Conservation (phyloP, 2,113 vertebrate genomes). For the Gymnobelideus leadbeateri region DNA sequence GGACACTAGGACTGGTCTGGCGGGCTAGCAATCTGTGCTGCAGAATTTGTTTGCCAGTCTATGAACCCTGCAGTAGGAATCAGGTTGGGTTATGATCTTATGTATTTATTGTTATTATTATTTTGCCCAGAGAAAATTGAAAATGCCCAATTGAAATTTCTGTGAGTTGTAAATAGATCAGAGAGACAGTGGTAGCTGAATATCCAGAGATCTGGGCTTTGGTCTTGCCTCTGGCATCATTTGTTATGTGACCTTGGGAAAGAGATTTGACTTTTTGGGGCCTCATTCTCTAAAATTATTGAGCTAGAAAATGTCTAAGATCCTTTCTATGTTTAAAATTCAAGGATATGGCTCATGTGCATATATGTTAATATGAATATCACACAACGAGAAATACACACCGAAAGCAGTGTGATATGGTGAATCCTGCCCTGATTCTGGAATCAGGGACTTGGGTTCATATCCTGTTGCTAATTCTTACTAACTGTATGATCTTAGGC, state of each 20-base stretch:
- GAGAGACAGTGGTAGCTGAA: not conserved
- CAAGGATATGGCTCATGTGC: not conserved
- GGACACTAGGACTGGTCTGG: not conserved
- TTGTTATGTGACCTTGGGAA: not conserved
- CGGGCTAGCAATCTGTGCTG: not conserved
- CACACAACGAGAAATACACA: not conserved
- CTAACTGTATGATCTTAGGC: not conserved
- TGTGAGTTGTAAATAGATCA: not conserved
- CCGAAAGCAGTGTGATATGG: not conserved
- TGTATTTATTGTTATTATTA: not conserved
- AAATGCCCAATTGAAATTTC: not conserved
- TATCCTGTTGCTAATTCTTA: not conserved
- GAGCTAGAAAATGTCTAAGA: not conserved
- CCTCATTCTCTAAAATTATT: not conserved
- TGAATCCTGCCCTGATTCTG: not conserved
- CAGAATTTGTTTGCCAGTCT: not conserved
- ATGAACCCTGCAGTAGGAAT: not conserved
- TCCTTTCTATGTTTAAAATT: not conserved
- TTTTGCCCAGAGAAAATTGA: not conserved
- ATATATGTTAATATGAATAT: not conserved
- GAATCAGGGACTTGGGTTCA: not conserved
- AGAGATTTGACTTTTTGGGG: not conserved
- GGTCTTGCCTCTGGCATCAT: not conserved
- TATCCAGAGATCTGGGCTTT: not conserved
- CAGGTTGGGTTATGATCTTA: not conserved